Percentiles rank a stretch among this genome's conserved stretches.
Conservation (phyloP, 2,113 vertebrate genomes). For the Parus major region DNA sequence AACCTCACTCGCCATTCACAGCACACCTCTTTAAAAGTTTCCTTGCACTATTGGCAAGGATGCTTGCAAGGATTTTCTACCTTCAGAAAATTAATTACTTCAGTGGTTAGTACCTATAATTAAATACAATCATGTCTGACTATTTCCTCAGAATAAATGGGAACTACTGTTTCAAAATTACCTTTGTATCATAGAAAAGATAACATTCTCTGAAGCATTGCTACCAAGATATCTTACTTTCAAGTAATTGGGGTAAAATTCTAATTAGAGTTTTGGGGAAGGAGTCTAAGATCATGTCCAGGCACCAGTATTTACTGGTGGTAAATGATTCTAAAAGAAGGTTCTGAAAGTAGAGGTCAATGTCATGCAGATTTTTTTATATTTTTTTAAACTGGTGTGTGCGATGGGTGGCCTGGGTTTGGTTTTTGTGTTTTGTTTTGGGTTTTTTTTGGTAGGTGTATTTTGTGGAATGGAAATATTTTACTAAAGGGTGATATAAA, state of each 20-base stretch:
- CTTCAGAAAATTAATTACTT: neutral
- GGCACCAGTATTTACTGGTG: neutral
- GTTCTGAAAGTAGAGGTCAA: neutral
- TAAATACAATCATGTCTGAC: neutral
- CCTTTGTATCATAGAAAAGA: neutral
- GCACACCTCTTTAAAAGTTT: neutral
- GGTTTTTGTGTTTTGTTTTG: neutral
- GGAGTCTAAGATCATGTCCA: neutral
- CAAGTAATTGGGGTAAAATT: neutral
- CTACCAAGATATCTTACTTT: neutral
- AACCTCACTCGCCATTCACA: neutral
- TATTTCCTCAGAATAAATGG: neutral
- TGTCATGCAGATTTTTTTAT: too few species aligned
- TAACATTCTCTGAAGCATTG: neutral
- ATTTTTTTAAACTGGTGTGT: rapidly evolving
- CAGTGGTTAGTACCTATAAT: neutral
- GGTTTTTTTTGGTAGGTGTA: rapidly evolving
- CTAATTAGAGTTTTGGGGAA: neutral
- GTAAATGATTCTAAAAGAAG: neutral
- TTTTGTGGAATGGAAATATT: neutral
- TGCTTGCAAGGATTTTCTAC: neutral
- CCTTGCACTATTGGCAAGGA: neutral
- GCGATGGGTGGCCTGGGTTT: too few species aligned
- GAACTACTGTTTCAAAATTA: neutral
- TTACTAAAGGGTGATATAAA: neutral